A percentile compares a stretch with the other conserved stretches of the same genome.
These are phyloP conservation scores for Lichenostomus cassidix DNA, from an alignment of 2,113 vertebrate genomes.

Conservation along the genomic window DNA sequence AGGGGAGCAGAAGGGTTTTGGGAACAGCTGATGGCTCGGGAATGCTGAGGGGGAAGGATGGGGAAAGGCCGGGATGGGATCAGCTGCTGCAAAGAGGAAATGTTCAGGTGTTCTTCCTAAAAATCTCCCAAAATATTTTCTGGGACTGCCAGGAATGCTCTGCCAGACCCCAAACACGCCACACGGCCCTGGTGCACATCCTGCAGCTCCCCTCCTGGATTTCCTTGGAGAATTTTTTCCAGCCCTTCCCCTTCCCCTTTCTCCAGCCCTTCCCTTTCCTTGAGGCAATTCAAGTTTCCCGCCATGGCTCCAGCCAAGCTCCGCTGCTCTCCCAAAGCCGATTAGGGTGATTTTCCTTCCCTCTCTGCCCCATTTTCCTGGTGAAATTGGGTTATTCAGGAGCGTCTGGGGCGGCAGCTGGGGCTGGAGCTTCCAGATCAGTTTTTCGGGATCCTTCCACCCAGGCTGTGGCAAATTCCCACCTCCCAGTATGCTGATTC, in stretches of 20 bases:
- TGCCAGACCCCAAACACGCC: fast-evolving
- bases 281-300: background rate
- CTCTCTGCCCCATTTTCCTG: background rate
- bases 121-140: background rate
- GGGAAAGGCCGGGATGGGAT: background rate
- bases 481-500: background rate
- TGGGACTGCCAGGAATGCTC: fast-evolving
- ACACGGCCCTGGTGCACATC: fast-evolving
- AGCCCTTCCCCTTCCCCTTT: background rate
- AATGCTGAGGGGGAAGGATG: background rate
- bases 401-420: fast-evolving
- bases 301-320: background rate
- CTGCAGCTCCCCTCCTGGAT: fast-evolving
- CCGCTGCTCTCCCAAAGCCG: background rate
- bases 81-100: background rate
- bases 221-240: background rate
- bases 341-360: background rate
- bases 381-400: background rate
- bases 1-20: background rate
- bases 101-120: fast-evolving
- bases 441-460: fast-evolving
- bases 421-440: too few relatives aligned
- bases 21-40: fast-evolving
- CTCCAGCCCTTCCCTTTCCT: background rate
- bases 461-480: background rate